Evolutionary conservation across 2,888 invertebrate species (phyloP), one percentile per base, ranked within the genome.

Genomic region (Aplocera efformata): DNA sequence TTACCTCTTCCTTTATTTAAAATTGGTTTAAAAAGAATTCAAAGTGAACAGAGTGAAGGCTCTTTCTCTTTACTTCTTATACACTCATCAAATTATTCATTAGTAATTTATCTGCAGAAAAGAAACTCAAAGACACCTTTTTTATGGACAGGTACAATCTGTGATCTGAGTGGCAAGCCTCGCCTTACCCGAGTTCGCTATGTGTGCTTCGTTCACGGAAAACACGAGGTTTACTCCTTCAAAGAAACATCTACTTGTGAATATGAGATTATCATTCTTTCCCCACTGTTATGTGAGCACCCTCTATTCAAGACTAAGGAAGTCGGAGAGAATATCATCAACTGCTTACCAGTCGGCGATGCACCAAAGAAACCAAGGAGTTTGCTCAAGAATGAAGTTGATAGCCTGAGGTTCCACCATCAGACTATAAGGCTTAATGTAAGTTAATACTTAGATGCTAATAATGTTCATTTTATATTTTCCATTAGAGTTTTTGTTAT

Each of bases 181-280:
- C 91, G 98, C 8, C 82, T 91, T 10, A 95, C 97, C 0, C 92
- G 91, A 64, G 92, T 98, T 1, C 89, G 94, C 0, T 98, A 98
- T 66, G 95, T 98, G 0, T 98, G 98, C 81, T 96, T 94, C 65
- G 90, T 91, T 2, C 94, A 95, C 58, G 96, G 96, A 1, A 95
- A 96, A 62, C 96, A 97, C 58, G 98, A 98, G 69, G 93, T 98
- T 1, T 96, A 95, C 70, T 96, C 96, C 0, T 90, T 98, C 47
- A 98, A 98, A 67, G 98, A 98, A 78, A 95, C 93, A 0, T 94
- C 96, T 0, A 97, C 96, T 0, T 99, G 99, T 69, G 95, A 97
- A 74, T 99, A 99, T 72, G 98, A 98, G 79, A 93, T 91, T 5
- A 92, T 98, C 7, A 94, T 99, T 7, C 86, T 98, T 10, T 96